These are phyloP conservation scores for Blastobasis adustella DNA, from an alignment of 2,888 invertebrate species.

Conservation along the genomic window DNA sequence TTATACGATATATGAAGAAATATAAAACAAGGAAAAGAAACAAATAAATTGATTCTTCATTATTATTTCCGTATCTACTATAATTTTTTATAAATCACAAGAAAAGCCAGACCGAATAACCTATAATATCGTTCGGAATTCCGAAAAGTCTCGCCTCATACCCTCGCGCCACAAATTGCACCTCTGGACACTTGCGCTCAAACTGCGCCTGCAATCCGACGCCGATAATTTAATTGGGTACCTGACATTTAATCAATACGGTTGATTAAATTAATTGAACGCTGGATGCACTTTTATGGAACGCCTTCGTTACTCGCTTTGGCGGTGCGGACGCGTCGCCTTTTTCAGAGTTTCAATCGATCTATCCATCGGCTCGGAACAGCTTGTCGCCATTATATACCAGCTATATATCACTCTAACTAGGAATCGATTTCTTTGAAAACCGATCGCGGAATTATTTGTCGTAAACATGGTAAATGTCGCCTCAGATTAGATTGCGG, in stretches of 20 bases:
- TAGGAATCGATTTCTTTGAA: too few relatives aligned
- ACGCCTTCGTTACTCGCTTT: conserved; percentile 27
- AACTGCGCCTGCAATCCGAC: conserved; percentile 37
- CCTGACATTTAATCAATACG: conserved; percentile 68
- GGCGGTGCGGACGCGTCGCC: conserved; percentile 19
- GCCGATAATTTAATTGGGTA: conserved; percentile 65
- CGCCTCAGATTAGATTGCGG: conserved; percentile 7
- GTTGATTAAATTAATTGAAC: conserved; percentile 66
- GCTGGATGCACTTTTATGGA: conserved; percentile 57
- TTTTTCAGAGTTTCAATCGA: conserved; percentile 15
- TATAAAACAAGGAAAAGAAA: too few relatives aligned
- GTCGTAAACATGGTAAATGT: too few relatives aligned
- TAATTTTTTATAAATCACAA: too few relatives aligned
- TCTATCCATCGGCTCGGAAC: conserved; percentile 11
- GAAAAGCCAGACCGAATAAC: too few relatives aligned
- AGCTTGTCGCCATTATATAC: neutral
- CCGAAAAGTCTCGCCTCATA: neutral
- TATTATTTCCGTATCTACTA: too few relatives aligned
- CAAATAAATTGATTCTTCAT: too few relatives aligned
- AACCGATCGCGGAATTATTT: too few relatives aligned
- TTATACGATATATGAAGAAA: too few relatives aligned
- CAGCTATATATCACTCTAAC: too few relatives aligned
- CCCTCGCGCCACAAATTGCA: conserved; percentile 1
- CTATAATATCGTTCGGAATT: too few relatives aligned
- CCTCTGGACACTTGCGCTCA: conserved; percentile 24